Base-by-base conservation (phyloP, 2,113 vertebrate genomes). In the Neomonachus schauinslandi region DNA sequence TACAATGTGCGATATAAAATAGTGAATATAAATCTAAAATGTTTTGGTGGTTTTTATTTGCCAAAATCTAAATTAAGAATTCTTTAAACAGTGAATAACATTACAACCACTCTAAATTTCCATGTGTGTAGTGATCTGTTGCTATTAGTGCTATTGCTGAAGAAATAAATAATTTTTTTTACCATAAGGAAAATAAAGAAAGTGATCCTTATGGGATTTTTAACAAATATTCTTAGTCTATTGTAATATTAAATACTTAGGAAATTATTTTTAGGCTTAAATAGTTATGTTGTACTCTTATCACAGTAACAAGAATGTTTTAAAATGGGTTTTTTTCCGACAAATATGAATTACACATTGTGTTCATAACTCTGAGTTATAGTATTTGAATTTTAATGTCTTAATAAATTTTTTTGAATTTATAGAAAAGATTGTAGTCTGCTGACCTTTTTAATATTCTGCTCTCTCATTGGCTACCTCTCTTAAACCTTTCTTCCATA, bases 401-500 rank as follows among this genome's bases (percentile, higher is more conserved):
- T 74, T 89, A 80, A 53, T 96, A 85, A 81, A 97, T 61, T 82
- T 94, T 69, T 92, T 96, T 94, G 77, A 97, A 98, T 97, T 98
- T 93, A 96, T 71, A 92, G 98, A 65, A 67, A 89, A 98, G 74
- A 69, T 76, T 94, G 7, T 95, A 61, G 65, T 95, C 76, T 89
- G 49, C 42, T 98, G 98, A 98, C 98, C 98, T 98, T 97, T 98
- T 98, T 92, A 98, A 95, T 97, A 98, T 98, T 98, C 98, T 97
- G 26, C 57, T 91, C 96, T 98, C 98, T 97, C 90, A 99, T 99
- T 99, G 99, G 98, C 67, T 98, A 46, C 53, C 55, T 96, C 59
- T 85, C 33, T 74, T 77, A 94, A 94, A 77, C 72, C 92, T 98
- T 92, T 96, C 94, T 95, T 97, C 5, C 9, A 94, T 86, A 97